Evolutionary conservation across 2,888 invertebrate genomes (phyloP), one percentile per base, ranked within the genome.

Genomic region (Diloba caeruleocephala): DNA sequence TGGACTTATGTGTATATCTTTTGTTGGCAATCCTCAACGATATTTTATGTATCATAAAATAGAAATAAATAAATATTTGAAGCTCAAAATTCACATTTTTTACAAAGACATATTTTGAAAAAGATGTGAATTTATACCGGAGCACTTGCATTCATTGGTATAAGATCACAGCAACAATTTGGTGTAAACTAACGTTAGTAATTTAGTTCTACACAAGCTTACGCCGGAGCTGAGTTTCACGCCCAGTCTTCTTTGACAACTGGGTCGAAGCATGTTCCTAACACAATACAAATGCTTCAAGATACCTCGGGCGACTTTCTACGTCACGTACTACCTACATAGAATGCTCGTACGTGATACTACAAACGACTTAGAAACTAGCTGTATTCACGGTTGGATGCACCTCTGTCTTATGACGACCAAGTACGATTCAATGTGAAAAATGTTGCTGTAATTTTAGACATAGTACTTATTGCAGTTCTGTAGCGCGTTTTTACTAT

Each of bases 291-390:
- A 49, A 46, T 65, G 41, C 46, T 38, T 37, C 5, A 0, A 38
- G 44, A 48, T 57, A 58, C 57, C 63, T 67, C 41, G 12, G 26
- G 63, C 53, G 21, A 50, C 29, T 58, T 44, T n/a, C 36, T 10
- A 26, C 15, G 36, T 34, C 42, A 37, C 42, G 58, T 65, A 38
- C 44, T 60, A 64, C 72, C 54, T n/a, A 34, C 26, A 19, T 25
- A 39, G 49, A 49, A 50, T 49, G 45, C 26, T 33, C 28, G 63
- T 56, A 72, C 73, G 66, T 72, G 73, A 55, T 36, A 12, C 37
- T 50, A 15, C 26, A 43, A 46, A 57, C 49, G 51, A 52, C 54
- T 68, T 52, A 34, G 51, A 21, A 65, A 60, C 48, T 54, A 39
- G 15, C 42, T 43, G 13, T 8, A 34, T 43, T 36, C 29, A 34